Base-by-base conservation (phyloP, 2,888 invertebrate species). In the Eulithis prunata region DNA sequence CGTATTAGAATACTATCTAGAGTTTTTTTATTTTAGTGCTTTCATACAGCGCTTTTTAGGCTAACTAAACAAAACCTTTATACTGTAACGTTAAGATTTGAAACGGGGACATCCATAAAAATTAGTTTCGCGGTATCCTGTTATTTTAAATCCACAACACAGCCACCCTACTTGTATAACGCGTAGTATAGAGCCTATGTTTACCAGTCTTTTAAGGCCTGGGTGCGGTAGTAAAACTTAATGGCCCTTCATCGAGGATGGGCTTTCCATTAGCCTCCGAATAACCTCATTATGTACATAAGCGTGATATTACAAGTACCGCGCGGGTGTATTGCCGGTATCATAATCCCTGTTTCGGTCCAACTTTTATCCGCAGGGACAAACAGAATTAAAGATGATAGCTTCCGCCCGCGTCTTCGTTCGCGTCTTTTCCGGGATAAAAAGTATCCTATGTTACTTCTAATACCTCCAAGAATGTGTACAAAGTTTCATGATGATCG, bases 141-240 rank as follows among this genome's bases (percentile, higher is more conserved):
- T 36, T 32, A 45, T 60, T 45, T 6, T 52, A 11, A 52, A 13
- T 32, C 28, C 43, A 43, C n/a, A 55, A 55, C 11, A 54, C 13
- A 59, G 7, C 53, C 52, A 53, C 60, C 60, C 14, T 54, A 60
- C 36, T 60, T 53, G 21, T 14, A 62, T 41, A 41, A 43, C 43
- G 12, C 38, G 49, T 21, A 54, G 38, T 52, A n/a, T 52, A 53
- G 32, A 41, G 45, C 13, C 53, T 62, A 57, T 67, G 57, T 70
- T 74, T 78, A 75, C 74, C 71, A 74, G 72, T 69, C 68, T 73
- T 74, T 73, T 71, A 68, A 70, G 65, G 70, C 64, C 67, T 57
- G 69, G 65, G 66, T 62, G 55, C 58, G 69, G 76, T 62, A 75
- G 71, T 80, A 78, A 80, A 78, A 77, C 74, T 68, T 79, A 77